Evolutionary conservation across 2,888 invertebrate genomes (phyloP).

Genomic region (Elysia crispata): DNA sequence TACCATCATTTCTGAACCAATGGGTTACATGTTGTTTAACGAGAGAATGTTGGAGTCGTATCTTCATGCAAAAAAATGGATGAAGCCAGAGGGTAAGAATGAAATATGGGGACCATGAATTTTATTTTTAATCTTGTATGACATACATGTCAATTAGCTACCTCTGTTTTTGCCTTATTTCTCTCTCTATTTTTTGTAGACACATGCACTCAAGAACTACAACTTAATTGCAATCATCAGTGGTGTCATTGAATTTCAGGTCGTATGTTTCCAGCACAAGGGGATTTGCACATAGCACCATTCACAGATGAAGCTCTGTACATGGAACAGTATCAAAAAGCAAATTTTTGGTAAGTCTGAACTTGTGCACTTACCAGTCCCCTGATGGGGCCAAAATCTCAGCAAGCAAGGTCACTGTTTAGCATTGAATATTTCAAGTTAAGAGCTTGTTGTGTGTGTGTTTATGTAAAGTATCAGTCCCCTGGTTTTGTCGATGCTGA

Average conservation of each 20-base stretch:
- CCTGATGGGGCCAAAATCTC: too few species aligned
- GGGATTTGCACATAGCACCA: conserved; percentile 97
- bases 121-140: neutral
- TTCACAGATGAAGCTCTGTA: conserved; percentile 98
- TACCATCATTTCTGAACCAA: conserved; percentile 98
- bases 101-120: conserved; percentile 48
- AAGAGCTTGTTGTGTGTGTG: too few species aligned
- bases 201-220: too few species aligned
- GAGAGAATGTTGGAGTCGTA: conserved; percentile 99
- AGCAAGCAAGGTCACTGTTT: too few species aligned
- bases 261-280: conserved; percentile 98
- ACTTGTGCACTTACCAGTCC: too few species aligned
- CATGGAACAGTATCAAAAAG: conserved; percentile 98
- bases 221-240: too few species aligned
- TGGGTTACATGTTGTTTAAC: conserved; percentile 99
- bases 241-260: conserved; percentile 79
- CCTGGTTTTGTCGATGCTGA: too few species aligned
- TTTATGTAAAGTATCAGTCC: too few species aligned
- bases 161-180: too few species aligned
- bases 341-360: conserved; percentile 92
- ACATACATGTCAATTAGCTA: too few species aligned
- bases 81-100: conserved; percentile 83
- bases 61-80: conserved; percentile 98
- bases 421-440: too few species aligned
- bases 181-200: too few species aligned